Conservation (phyloP, 2,888 invertebrate species). For the Drosophila borealis region DNA sequence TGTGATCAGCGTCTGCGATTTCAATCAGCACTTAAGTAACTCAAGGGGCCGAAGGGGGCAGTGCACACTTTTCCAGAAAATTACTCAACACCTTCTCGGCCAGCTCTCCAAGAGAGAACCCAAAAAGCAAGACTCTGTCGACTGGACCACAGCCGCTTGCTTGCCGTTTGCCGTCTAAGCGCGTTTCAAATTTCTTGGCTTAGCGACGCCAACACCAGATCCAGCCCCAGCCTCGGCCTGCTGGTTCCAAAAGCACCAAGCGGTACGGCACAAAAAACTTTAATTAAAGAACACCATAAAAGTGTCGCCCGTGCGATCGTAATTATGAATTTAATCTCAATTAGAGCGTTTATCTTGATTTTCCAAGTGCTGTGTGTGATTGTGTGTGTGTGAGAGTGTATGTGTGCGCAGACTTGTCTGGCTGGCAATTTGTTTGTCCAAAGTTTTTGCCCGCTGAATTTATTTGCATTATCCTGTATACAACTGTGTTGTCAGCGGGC, state of each 20-base stretch:
- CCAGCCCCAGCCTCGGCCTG: constrained; percentile 3
- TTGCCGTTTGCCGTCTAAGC: constrained; percentile 44
- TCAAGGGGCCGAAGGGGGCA: constrained; percentile 9
- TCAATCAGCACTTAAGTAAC: constrained; percentile 70
- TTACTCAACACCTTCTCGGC: constrained; percentile 78
- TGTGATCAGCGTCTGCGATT: constrained; percentile 82
- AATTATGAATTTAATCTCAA: constrained; percentile 85
- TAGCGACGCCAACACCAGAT: constrained; percentile 10
- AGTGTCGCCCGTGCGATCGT: constrained; percentile 84
- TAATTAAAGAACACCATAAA: constrained; percentile 85
- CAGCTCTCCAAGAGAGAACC: constrained; percentile 21
- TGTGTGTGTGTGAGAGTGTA: constrained; percentile 25
- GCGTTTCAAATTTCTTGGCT: constrained; percentile 72
- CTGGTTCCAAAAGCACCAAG: background rate
- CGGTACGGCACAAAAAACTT: constrained; percentile 59
- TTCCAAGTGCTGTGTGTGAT: constrained; percentile 39
- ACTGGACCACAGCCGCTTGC: constrained; percentile 42
- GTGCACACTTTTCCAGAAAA: constrained; percentile 56
- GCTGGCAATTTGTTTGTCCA: constrained; percentile 67
- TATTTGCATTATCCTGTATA: constrained; percentile 74
- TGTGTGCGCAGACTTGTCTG: constrained; percentile 37
- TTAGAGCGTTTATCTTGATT: constrained; percentile 82
- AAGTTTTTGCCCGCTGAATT: constrained; percentile 62
- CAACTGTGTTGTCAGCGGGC: constrained; percentile 18
- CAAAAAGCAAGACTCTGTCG: constrained; percentile 1